phyloP scores from a whole-genome alignment of 2,888 invertebrate species.

The Heteromyza rotundicornis region DNA sequence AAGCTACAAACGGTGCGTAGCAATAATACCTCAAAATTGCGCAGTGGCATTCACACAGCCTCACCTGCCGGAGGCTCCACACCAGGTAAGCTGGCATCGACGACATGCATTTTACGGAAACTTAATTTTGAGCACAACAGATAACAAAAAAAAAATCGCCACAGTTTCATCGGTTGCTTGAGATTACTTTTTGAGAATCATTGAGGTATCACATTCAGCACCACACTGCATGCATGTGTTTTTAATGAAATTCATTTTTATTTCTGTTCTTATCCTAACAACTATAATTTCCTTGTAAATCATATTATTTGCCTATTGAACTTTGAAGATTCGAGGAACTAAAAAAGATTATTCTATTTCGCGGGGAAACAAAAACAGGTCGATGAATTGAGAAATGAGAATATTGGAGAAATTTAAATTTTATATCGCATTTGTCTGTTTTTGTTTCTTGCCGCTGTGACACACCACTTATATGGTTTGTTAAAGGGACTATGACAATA shows the following conservation, averaged over 20 bases:
- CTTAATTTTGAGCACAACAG: background rate
- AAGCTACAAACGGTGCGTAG: constrained; percentile 28
- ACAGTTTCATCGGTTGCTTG: background rate
- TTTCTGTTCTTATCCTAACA: background rate
- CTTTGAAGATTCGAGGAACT: too few species aligned
- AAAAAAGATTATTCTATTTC: too few species aligned
- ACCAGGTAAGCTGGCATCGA: constrained; percentile 15
- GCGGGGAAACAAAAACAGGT: too few species aligned
- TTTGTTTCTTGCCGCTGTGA: too few species aligned
- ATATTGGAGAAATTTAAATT: too few species aligned
- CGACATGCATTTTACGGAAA: background rate
- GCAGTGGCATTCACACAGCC: constrained; percentile 15
- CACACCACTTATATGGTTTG: too few species aligned
- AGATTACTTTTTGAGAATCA: background rate
- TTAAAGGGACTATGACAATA: too few species aligned
- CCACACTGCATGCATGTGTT: constrained; percentile 6
- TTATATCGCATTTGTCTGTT: too few species aligned
- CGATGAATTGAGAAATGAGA: too few species aligned
- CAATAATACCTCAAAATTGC: constrained; percentile 32
- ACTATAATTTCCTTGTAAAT: too few species aligned
- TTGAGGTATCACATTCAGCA: background rate
- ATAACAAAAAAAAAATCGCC: background rate
- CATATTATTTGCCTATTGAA: too few species aligned
- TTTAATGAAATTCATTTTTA: constrained; percentile 4
- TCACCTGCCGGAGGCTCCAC: background rate